A percentile compares a stretch with the other conserved stretches of the same genome.
phyloP scores from a whole-genome alignment of 1,140 invertebrate genomes.

The Leptoteleia sp. region DNA sequence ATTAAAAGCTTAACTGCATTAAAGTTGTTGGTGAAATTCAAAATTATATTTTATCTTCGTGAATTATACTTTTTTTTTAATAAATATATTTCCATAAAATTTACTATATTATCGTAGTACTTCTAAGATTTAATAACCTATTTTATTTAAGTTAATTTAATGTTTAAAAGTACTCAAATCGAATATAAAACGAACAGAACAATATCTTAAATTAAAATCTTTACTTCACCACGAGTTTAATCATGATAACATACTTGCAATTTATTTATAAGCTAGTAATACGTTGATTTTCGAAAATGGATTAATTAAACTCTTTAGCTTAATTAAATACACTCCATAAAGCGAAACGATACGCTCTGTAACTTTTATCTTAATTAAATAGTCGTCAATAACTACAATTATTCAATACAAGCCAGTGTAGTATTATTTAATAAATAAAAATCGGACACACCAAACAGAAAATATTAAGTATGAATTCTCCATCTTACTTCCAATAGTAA shows the following conservation, averaged over 20 bases:
- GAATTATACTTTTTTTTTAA: constrained; percentile 1
- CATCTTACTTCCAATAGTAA: no score
- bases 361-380: no score
- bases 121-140: neutral
- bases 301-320: no score
- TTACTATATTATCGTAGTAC: neutral
- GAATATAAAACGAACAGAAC: neutral
- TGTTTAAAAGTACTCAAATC: neutral
- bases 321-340: no score
- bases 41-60: neutral
- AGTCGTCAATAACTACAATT: no score
- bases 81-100: neutral
- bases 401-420: no score
- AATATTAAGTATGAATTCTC: no score
- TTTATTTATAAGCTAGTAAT: constrained; percentile 1
- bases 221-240: neutral
- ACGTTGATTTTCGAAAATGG: neutral
- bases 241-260: neutral
- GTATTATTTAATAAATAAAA: no score
- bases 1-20: neutral
- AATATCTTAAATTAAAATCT: constrained; percentile 27
- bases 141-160: constrained; percentile 5
- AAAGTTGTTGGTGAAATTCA: neutral
- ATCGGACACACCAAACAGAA: no score
- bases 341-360: no score